phyloP scores from a whole-genome alignment of 2,888 invertebrate genomes.

The Luperina nickerlii region DNA sequence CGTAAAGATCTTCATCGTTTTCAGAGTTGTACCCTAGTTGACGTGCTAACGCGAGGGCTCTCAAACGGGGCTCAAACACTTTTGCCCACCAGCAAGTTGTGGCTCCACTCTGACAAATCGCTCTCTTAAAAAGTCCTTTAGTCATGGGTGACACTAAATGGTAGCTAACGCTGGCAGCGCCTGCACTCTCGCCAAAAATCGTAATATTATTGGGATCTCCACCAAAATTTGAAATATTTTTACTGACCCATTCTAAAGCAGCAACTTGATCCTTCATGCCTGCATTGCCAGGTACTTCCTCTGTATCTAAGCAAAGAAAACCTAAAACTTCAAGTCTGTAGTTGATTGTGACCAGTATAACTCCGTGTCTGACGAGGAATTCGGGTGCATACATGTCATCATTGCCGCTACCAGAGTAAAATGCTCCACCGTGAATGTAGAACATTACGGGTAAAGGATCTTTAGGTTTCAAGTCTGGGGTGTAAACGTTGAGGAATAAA shows the following conservation, averaged over 20 bases:
- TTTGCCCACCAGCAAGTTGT: slow-evolving; percentile 90
- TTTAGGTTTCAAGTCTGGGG: slow-evolving; percentile 70
- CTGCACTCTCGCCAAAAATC: slow-evolving; percentile 78
- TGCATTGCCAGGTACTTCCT: slow-evolving; percentile 79
- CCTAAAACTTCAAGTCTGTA: slow-evolving; percentile 78
- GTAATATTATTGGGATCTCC: slow-evolving; percentile 75
- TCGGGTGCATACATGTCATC: slow-evolving; percentile 75
- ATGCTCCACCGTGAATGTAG: slow-evolving; percentile 78
- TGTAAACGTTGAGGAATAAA: slow-evolving; percentile 79
- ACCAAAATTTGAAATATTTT: slow-evolving; percentile 74
- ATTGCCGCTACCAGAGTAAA: slow-evolving; percentile 74
- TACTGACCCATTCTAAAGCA: slow-evolving; percentile 75
- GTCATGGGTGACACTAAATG: slow-evolving; percentile 79
- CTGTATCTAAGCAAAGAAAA: slow-evolving; percentile 75
- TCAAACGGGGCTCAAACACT: slow-evolving; percentile 89
- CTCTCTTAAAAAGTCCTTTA: slow-evolving; percentile 78
- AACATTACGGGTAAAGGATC: slow-evolving; percentile 76
- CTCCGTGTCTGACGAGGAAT: slow-evolving; percentile 73
- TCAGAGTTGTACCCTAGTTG: slow-evolving; percentile 70
- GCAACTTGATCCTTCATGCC: slow-evolving; percentile 80
- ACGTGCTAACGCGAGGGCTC: slow-evolving; percentile 71
- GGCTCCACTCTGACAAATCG: slow-evolving; percentile 93
- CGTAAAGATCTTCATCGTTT: slow-evolving; percentile 65
- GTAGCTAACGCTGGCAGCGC: slow-evolving; percentile 70
- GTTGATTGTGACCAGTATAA: slow-evolving; percentile 79